Evolutionary conservation across 2,797 vertebrate species (phyloP).

Genomic region (Cossypha polioptera): DNA sequence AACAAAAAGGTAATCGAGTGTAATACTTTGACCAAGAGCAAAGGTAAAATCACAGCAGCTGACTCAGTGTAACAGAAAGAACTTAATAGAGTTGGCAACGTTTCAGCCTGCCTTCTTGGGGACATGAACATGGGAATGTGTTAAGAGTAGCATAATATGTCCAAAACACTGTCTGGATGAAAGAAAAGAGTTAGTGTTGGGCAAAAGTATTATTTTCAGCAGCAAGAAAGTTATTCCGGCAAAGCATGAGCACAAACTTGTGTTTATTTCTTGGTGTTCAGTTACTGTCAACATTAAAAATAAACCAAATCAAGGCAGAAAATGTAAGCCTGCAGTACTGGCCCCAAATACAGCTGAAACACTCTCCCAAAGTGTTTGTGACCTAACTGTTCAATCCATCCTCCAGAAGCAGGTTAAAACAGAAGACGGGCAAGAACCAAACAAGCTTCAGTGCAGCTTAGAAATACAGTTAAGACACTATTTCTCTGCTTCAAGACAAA

Average conservation of each 20-base stretch:
- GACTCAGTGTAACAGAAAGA: constrained; percentile 36
- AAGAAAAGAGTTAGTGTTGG: background rate
- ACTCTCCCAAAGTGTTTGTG: background rate
- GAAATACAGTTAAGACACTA: background rate
- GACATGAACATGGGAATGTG: background rate
- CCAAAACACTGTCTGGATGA: background rate
- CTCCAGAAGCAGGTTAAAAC: background rate
- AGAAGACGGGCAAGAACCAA: background rate
- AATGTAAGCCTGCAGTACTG: background rate
- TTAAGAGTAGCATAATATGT: background rate
- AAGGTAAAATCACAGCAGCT: constrained; percentile 54
- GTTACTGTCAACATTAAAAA: background rate
- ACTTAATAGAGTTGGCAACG: background rate
- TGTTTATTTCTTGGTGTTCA: background rate
- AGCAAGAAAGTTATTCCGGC: background rate
- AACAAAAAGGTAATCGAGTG: background rate
- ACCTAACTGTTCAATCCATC: background rate
- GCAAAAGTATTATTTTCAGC: background rate
- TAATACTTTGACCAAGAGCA: constrained; percentile 34
- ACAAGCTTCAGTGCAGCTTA: background rate
- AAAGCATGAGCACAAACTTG: background rate
- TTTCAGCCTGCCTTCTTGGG: background rate
- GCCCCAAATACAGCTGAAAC: background rate
- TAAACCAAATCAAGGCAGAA: background rate
- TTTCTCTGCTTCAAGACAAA: background rate